phyloP scores from a whole-genome alignment of 1,140 invertebrate species.

The Lordiphosa mommai region DNA sequence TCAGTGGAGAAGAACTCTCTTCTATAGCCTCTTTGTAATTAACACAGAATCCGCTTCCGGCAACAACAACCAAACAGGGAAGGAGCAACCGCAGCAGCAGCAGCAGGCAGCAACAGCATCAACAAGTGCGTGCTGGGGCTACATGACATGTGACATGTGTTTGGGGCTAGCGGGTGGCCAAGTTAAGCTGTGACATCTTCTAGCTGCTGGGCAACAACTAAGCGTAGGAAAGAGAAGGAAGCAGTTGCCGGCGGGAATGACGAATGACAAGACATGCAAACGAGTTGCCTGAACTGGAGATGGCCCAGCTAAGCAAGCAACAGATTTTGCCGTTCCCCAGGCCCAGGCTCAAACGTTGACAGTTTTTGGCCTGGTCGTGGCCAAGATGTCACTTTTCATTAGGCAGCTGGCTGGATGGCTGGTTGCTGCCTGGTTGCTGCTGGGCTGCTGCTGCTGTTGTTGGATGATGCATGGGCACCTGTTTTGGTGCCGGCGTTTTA shows the following conservation, averaged over 20 bases:
- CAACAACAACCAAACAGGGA: slow-evolving; percentile 22
- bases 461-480: slow-evolving; percentile 74
- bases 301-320: neutral
- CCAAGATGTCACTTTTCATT: slow-evolving; percentile 79
- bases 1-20: slow-evolving; percentile 11
- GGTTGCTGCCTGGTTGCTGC: neutral
- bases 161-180: slow-evolving; percentile 59
- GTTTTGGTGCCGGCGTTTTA: slow-evolving; percentile 68
- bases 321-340: too few relatives aligned
- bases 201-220: slow-evolving; percentile 68
- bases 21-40: slow-evolving; percentile 54
- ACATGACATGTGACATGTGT: slow-evolving; percentile 70
- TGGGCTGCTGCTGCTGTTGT: slow-evolving; percentile 23
- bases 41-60: slow-evolving; percentile 73
- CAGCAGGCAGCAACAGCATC: slow-evolving; percentile 9
- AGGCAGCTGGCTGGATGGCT: slow-evolving; percentile 38
- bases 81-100: slow-evolving; percentile 5
- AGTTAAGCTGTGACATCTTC: slow-evolving; percentile 58
- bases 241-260: slow-evolving; percentile 38
- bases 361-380: slow-evolving; percentile 70
- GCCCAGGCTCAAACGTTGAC: slow-evolving; percentile 62
- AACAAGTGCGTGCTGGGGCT: slow-evolving; percentile 53
- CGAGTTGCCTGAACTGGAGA: slow-evolving; percentile 17
- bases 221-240: slow-evolving; percentile 9
- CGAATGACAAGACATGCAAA: slow-evolving; percentile 74